Conservation (phyloP, 2,888 invertebrate species). For the Petrophora chlorosata region DNA sequence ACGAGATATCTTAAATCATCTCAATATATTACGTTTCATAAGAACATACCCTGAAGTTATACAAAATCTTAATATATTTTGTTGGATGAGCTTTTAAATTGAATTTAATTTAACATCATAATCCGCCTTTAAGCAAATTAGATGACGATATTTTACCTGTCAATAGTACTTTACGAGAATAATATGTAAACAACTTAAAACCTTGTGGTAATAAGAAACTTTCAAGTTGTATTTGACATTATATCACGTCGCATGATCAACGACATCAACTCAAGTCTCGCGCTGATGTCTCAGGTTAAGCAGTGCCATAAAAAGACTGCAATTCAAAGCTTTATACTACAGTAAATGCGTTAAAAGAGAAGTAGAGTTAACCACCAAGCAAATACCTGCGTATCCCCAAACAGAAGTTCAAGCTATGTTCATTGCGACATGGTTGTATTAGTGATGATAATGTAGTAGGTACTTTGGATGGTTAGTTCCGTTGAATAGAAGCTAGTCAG, state of each 20-base stretch:
- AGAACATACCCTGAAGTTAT: slow-evolving; percentile 8
- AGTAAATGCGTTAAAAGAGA: too few species aligned
- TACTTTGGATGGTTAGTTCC: too few species aligned
- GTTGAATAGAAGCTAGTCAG: slow-evolving; percentile 38
- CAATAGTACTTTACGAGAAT: slow-evolving; percentile 16
- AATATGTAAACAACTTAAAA: background rate
- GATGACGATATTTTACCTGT: slow-evolving; percentile 43
- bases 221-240: too few species aligned
- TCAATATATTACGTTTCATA: slow-evolving; percentile 32
- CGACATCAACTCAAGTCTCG: too few species aligned
- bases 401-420: too few species aligned
- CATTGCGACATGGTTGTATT: background rate
- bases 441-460: too few species aligned
- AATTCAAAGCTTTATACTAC: background rate
- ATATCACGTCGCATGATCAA: too few species aligned
- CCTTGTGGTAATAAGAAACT: slow-evolving; percentile 3
- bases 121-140: slow-evolving; percentile 45
- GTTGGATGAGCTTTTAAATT: slow-evolving; percentile 26
- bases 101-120: slow-evolving; percentile 38
- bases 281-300: too few species aligned
- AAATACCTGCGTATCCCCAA: too few species aligned
- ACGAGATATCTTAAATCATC: slow-evolving; percentile 39
- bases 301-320: too few species aligned
- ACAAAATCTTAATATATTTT: slow-evolving; percentile 36
- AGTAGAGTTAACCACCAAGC: too few species aligned